Conservation (phyloP, 2,113 vertebrate species). For the Fregata magnificens region DNA sequence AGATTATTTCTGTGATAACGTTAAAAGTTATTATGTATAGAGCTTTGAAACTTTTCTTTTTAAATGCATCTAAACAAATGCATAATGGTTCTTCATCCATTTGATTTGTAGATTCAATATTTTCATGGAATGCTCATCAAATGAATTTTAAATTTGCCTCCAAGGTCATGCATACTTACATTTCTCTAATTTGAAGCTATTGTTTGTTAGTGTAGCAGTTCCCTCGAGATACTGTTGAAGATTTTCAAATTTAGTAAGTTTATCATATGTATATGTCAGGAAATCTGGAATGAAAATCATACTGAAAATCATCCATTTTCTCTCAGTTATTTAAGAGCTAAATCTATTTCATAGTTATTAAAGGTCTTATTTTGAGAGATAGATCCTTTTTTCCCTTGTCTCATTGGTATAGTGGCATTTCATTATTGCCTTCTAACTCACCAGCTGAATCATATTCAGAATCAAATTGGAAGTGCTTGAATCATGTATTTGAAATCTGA, state of each 20-base stretch:
- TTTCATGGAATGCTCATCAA: neutral
- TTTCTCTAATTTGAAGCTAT: neutral
- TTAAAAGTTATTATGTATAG: neutral
- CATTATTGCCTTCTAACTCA: conserved; percentile 5
- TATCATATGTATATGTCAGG: neutral
- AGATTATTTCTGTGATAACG: accelerated
- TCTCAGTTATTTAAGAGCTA: neutral
- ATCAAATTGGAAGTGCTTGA: neutral
- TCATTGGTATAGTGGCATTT: neutral
- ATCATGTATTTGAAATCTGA: neutral
- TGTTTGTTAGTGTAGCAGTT: neutral
- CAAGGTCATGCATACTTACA: accelerated
- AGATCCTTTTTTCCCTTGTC: neutral
- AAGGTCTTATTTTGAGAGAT: neutral
- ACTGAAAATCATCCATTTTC: neutral
- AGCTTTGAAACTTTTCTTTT: neutral
- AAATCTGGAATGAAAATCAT: neutral
- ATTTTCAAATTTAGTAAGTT: neutral
- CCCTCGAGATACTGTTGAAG: neutral
- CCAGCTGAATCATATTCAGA: neutral
- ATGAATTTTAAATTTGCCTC: neutral
- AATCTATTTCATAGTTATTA: neutral
- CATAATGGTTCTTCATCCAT: neutral
- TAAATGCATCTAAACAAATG: neutral
- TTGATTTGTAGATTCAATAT: neutral